phyloP scores from a whole-genome alignment of 2,888 invertebrate species.

The Nowickia ferox region DNA sequence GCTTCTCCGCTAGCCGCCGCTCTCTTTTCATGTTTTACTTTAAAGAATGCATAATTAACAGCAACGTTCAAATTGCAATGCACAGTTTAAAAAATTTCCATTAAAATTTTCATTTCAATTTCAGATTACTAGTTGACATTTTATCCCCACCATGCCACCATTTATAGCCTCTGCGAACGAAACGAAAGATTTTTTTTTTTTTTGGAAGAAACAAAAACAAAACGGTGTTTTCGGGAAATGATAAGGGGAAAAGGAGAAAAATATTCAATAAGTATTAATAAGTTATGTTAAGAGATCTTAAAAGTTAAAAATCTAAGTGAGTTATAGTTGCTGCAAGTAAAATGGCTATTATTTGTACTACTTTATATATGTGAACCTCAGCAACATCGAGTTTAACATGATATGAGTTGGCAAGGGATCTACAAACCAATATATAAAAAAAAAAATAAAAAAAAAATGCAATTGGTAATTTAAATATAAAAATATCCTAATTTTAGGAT shows the following conservation, averaged over 20 bases:
- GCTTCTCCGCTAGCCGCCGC: slow-evolving; percentile 70
- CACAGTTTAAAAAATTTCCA: slow-evolving; percentile 45
- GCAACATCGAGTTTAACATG: slow-evolving; percentile 18
- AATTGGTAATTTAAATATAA: slow-evolving; percentile 50
- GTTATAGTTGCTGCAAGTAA: slow-evolving; percentile 35
- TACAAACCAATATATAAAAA: slow-evolving; percentile 51
- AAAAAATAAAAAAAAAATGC: background rate
- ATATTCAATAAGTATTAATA: slow-evolving; percentile 80
- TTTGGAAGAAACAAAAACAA: slow-evolving; percentile 78
- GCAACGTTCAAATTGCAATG: slow-evolving; percentile 59
- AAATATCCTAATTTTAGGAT: background rate
- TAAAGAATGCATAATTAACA: slow-evolving; percentile 42
- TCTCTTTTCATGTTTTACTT: slow-evolving; percentile 43
- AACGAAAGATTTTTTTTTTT: slow-evolving; percentile 77
- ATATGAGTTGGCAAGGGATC: slow-evolving; percentile 30
- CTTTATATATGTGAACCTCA: slow-evolving; percentile 35
- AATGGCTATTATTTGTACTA: slow-evolving; percentile 38
- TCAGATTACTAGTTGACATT: slow-evolving; percentile 72
- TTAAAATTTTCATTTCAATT: slow-evolving; percentile 65
- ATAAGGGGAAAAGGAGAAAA: slow-evolving; percentile 75
- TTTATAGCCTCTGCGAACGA: slow-evolving; percentile 91
- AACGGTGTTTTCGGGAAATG: slow-evolving; percentile 52
- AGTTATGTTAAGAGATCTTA: slow-evolving; percentile 73
- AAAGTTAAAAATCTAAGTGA: slow-evolving; percentile 52
- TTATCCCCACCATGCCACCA: slow-evolving; percentile 85